Evolutionary conservation across 1,140 invertebrate genomes (phyloP), one percentile per base, ranked within the genome.

Genomic region (Leptinotarsa undecemlineata): DNA sequence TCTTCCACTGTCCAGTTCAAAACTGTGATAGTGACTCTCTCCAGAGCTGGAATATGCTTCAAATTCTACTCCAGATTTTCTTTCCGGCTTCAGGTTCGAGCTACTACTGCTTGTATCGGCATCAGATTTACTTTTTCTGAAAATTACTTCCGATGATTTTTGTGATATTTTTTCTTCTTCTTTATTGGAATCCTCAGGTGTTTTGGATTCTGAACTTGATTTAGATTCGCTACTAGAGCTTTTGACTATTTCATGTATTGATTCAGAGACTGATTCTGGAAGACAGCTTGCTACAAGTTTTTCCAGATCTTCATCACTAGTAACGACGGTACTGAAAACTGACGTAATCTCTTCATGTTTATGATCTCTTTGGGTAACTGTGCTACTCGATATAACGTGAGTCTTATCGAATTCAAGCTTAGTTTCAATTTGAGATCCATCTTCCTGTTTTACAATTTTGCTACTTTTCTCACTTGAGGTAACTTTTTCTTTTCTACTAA

Each of bases 11-110:
- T 92, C 90, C 48, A 92, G 91, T 80, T 96, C 95, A 84, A 94
- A 95, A 71, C 94, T 96, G 74, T 95, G 94, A 84, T 96, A 96
- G 79, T 93, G 92, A 84, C 94, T 96, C 79, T 95, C 94, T 64
- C 94, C 90, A n/a, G 95, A 96, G 86, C 94, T 96, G 0, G 94
- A 96, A 84, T 91, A 93, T 23, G 90, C 85, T 85, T 95, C 93
- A 23, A 90, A 86, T 81, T 92, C 91, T 47, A 90, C 87, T 23
- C 89, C 89, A 11, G 91, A 92, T 84, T 89, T 87, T 76, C 91
- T 85, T 77, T 92, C 91, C 4, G 77, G 81, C 23, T 80, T 89
- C 85, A 74, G 87, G 85, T 81, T 87, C 84, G 73, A 89, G 85
- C 77, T 90, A 83, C 79, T 90, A 87, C 82, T 86, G 87, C 81